Evolutionary conservation across 2,888 invertebrate genomes (phyloP).

Genomic region (Athalia rosae): DNA sequence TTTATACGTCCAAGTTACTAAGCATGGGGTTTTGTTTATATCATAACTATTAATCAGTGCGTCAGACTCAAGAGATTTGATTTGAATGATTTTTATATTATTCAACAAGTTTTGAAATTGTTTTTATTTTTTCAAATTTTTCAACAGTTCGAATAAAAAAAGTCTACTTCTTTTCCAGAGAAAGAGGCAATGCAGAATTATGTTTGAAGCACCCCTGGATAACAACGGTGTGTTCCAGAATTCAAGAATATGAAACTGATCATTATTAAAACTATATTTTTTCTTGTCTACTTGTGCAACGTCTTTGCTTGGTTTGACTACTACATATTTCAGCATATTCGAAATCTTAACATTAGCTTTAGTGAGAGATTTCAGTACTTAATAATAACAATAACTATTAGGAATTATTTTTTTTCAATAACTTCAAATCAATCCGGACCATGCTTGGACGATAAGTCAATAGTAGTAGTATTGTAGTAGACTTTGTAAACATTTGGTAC

Average conservation of each 20-base stretch:
- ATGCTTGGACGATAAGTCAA: too few species aligned
- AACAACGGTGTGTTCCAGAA: constrained; percentile 72
- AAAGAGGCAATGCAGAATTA: constrained; percentile 77
- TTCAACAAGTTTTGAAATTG: too few species aligned
- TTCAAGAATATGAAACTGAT: constrained; percentile 58
- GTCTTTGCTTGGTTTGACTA: constrained; percentile 17
- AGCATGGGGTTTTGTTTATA: too few species aligned
- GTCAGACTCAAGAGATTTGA: too few species aligned
- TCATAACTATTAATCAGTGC: too few species aligned
- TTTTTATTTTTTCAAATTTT: constrained; percentile 5
- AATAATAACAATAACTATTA: neutral
- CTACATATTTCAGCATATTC: constrained; percentile 5
- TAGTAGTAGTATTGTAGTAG: neutral
- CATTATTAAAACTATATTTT: constrained; percentile 52
- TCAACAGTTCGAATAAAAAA: neutral
- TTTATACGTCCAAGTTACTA: too few species aligned
- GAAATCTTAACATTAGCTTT: neutral
- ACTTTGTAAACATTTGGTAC: neutral
- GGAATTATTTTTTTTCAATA: neutral
- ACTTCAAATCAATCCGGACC: too few species aligned
- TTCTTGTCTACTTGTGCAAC: constrained; percentile 36
- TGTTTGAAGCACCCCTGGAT: constrained; percentile 81
- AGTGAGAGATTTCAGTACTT: neutral
- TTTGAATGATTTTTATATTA: too few species aligned
- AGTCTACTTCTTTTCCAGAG: constrained; percentile 67